These are phyloP conservation scores for Pinctada fucata DNA, from an alignment of 2,888 invertebrate species.

Conservation along the genomic window DNA sequence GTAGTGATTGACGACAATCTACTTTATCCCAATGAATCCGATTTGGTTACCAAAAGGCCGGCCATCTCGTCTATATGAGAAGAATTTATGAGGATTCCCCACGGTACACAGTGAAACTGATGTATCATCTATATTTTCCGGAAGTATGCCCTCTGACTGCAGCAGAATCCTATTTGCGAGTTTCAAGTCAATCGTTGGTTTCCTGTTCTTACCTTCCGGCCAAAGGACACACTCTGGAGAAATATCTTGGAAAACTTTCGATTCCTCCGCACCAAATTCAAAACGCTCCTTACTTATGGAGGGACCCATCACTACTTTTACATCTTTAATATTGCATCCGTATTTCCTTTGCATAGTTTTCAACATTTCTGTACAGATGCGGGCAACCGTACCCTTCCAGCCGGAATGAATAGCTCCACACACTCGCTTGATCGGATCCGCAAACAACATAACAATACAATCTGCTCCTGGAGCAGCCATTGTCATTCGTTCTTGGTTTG, in stretches of 20 bases:
- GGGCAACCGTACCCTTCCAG: conserved; percentile 53
- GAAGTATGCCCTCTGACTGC: conserved; percentile 47
- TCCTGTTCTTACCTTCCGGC: conserved; percentile 2
- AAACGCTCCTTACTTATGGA: conserved; percentile 48
- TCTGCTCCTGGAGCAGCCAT: conserved; percentile 61
- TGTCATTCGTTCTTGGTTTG: conserved; percentile 46
- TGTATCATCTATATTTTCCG: conserved; percentile 51
- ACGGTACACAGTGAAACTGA: conserved; percentile 48
- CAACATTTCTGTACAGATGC: conserved; percentile 46
- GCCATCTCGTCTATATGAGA: conserved; percentile 53
- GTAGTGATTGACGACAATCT: too few relatives aligned
- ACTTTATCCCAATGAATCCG: conserved; percentile 52
- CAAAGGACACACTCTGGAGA: conserved; percentile 39
- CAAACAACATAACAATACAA: conserved; percentile 55
- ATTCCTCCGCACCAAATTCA: conserved; percentile 40
- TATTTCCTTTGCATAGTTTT: conserved; percentile 49
- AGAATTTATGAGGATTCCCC: conserved; percentile 51
- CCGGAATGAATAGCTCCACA: conserved; percentile 61
- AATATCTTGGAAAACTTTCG: conserved; percentile 39
- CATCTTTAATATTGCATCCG: conserved; percentile 44
- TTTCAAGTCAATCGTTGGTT: conserved; percentile 46
- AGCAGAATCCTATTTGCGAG: conserved; percentile 53
- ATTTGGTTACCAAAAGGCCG: conserved; percentile 63
- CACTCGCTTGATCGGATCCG: conserved; percentile 51
- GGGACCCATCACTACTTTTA: conserved; percentile 58